Evolutionary conservation across 2,113 vertebrate species (phyloP).

Genomic region (Nyctereutes procyonoides): DNA sequence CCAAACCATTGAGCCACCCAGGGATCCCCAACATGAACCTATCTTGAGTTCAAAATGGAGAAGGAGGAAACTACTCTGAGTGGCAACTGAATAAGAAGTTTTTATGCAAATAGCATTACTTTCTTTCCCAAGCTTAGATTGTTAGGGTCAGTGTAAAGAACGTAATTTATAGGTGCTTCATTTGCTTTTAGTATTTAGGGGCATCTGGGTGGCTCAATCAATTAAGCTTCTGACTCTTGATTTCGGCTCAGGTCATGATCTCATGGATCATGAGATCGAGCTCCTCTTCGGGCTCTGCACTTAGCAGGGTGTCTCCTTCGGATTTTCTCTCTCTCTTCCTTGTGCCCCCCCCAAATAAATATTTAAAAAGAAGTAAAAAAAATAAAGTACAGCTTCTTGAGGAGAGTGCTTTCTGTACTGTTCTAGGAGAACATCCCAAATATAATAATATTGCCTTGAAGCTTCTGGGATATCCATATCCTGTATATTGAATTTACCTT

Average conservation of each 20-base stretch:
- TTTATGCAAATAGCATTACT: not conserved
- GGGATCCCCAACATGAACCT: too few species aligned
- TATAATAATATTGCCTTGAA: not conserved
- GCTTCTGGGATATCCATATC: not conserved
- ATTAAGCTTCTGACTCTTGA: not conserved
- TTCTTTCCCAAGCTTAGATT: not conserved
- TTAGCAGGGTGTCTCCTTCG: not conserved
- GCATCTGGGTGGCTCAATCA: not conserved
- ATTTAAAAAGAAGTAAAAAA: not conserved
- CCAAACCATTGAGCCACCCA: too few species aligned
- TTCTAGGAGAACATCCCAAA: not conserved
- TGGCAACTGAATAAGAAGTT: not conserved
- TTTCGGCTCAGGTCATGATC: not conserved
- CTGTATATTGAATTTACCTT: not conserved
- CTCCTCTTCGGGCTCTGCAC: not conserved
- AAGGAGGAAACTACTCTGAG: not conserved
- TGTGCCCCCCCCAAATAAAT: not conserved
- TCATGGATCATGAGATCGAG: not conserved
- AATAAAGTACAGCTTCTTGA: not conserved
- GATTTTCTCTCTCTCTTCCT: not conserved
- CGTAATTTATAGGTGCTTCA: not conserved
- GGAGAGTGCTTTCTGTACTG: not conserved
- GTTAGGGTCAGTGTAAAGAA: not conserved
- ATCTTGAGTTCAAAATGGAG: not conserved
- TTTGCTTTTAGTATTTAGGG: not conserved